Base-by-base conservation (phyloP, 2,888 invertebrate genomes). In the Aphodius sticticus region DNA sequence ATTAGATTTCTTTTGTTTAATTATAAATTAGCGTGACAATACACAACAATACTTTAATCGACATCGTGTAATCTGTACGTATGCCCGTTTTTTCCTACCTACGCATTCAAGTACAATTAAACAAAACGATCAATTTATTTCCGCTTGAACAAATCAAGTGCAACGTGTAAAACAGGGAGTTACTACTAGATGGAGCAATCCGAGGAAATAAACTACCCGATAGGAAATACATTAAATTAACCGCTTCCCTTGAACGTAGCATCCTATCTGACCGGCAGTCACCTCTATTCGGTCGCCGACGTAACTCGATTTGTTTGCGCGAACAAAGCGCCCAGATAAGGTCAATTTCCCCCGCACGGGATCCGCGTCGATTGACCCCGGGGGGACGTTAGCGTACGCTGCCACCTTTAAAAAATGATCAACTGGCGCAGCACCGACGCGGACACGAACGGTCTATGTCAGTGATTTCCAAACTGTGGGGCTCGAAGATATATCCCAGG, bases 291-390 rank as follows among this genome's bases (percentile, higher is more conserved):
- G 71, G 71, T 71, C 71, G 71, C 71, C 71, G 71, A 71, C 71
- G 71, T 71, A 71, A 71, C 71, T 71, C 71, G 71, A 71, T 71
- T 71, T 71, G 71, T 71, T 71, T 71, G 71, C 71, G 71, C 71
- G 26, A 71, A 71, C 71, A 71, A 71, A 71, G 35, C 71, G 71
- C 12, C n/a, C 71, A 71, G 71, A 71, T 71, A 71, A 71, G 71
- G 71, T 71, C 71, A 71, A 71, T 71, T 71, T 71, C 71, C 35
- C 26, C 35, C 71, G 26, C 71, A 35, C n/a, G 71, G 71, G 16
- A 35, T 71, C 16, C 71, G 35, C 71, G 71, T 53, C 53, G 53
- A 53, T 53, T 53, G 53, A 53, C 53, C 53, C 53, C 53, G 53
- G 53, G 53, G 53, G 53, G 53, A 53, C 53, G 53, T 53, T 53